phyloP scores from a whole-genome alignment of 2,113 vertebrate genomes.

The Tonatia bakeri region DNA sequence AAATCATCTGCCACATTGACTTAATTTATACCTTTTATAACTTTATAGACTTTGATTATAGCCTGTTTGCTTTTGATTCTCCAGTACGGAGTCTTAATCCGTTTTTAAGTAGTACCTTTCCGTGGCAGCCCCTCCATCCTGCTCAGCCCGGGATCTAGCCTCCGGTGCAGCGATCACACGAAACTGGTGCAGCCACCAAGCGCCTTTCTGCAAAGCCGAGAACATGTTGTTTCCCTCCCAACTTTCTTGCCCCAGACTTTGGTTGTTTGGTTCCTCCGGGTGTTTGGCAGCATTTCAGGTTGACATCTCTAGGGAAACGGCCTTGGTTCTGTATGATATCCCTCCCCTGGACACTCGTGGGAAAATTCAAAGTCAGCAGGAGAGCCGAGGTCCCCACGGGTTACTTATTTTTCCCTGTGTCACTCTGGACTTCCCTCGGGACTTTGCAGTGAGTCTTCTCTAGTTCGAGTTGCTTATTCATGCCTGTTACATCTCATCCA shows the following conservation, averaged over 20 bases:
- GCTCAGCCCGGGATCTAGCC: background rate
- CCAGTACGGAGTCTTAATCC: background rate
- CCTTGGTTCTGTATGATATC: background rate
- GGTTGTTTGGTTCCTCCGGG: background rate
- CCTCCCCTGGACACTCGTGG: background rate
- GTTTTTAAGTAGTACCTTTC: background rate
- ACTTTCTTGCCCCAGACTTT: background rate
- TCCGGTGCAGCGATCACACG: background rate
- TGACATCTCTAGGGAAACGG: background rate
- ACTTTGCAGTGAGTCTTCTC: background rate
- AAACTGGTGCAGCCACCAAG: background rate
- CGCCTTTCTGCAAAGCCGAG: background rate
- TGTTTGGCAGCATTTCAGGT: constrained; percentile 15
- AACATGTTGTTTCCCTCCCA: background rate
- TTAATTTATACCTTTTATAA: constrained; percentile 23
- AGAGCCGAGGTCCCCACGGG: background rate
- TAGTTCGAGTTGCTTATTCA: background rate
- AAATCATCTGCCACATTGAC: background rate
- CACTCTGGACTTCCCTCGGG: background rate
- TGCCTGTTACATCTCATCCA: background rate
- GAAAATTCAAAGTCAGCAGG: background rate
- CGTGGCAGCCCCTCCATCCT: rapidly evolving
- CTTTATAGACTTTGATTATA: constrained; percentile 28
- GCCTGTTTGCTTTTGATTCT: background rate
- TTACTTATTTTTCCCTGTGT: background rate